Base-by-base conservation (phyloP, 35 echinoderm and acorn worm species). In the Stichopus chloronotus region DNA sequence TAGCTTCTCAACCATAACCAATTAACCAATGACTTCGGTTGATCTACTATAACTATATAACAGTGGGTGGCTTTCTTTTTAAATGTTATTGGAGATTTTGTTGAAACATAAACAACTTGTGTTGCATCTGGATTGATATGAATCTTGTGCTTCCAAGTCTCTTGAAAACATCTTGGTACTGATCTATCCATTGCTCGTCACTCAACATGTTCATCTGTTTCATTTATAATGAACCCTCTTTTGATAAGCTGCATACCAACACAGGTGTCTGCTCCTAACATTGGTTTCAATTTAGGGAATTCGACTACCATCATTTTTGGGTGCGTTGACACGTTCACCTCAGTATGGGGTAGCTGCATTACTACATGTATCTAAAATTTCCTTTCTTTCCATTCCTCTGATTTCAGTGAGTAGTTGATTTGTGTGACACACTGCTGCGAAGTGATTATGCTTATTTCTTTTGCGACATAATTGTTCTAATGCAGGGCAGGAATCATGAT, bases 161-260 rank as follows among this genome's bases (percentile, higher is more conserved):
- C 16, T 91, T 54, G 69, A 91, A 91, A 10, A 91, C 89, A 78
- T 77, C 89, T 43, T 76, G 5, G 53, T 91, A 77, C 54, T 78
- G 5, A 54, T n/a, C 19, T 24, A 72, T 53, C 53, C 24, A 54
- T 8, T 91, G 17, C 8, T 77, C 68, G 5, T 4, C 55, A 6
- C 74, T 71, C n/a, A n/a, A n/a, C n/a, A 55, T 21, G 43, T 55
- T 78, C 7, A 78, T 23, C 22, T 24, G 55, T 24, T 78, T 77
- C 55, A 2, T 91, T 30, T 6, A 91, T 57, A 24, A 54, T 72
- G 21, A 72, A 55, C 52, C n/a, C 74, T n/a, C 72, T 76, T 65
- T 72, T 78, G 2, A 91, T 76, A 5, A 91, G 57, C 5, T 55
- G 4, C 89, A 91, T 91, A 9, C 54, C 22, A 52, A 25, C 54